Evolutionary conservation across 1,140 invertebrate species (phyloP), one percentile per base, ranked within the genome.

Genomic region (Ruditapes philippinarum): DNA sequence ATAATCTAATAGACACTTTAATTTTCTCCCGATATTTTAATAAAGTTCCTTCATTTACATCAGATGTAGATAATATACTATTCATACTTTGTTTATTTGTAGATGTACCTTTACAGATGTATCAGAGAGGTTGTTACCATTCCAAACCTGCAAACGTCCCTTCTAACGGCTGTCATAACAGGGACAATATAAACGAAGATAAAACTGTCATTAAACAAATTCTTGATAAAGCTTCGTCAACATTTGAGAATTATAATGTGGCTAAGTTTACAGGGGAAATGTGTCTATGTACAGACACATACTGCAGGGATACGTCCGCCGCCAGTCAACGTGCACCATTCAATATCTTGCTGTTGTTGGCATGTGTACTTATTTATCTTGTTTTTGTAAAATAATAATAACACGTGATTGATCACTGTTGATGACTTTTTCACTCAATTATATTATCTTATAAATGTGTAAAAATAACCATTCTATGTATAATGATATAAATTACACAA

Each of bases 161-260:
- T 17, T 65, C 81, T 5, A 51, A n/a, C 19, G 65, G 65, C n/a
- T 84, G 81, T 31, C 81, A 84, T 49, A 22, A 42, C 9, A 33
- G 62, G n/a, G 28, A 73, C 9, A 65, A 70, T 36, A 84, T 84
- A 5, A 84, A 73, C 31, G 81, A 84, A 70, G 81, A 84, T 33
- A 68, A 65, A 12, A 70, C 81, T n/a, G 25, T 84, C 28, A 68
- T 84, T 1, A 45, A 84, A 51, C 81, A 84, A 51, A 9, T 73
- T 5, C 25, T 84, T 5, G 60, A 68, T 19, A 68, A 70, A 84
- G 65, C 38, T 9, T 68, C 81, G 14, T 49, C 38, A 14, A 49
- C 38, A 19, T 65, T 81, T 40, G 40, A 62, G 14, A n/a, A 17
- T n/a, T 68, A 68, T 36, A 60, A 70, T 0, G 40, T 70, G 7